phyloP scores from a whole-genome alignment of 2,888 invertebrate species.

The Cheilosia vulpina region DNA sequence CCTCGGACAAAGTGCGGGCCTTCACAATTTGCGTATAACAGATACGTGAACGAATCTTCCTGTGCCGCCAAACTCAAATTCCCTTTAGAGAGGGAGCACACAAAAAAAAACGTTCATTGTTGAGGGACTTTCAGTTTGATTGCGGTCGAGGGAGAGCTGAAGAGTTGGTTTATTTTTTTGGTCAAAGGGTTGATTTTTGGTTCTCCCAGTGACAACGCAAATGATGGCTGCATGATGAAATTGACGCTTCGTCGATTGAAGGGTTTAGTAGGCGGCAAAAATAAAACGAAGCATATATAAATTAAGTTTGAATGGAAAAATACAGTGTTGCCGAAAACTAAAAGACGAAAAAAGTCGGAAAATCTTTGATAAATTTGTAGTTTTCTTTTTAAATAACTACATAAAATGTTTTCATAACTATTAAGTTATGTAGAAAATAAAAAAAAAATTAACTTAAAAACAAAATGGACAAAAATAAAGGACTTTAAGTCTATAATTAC shows the following conservation, averaged over 20 bases:
- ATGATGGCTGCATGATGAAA: not conserved
- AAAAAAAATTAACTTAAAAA: no score
- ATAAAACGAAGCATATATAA: not conserved
- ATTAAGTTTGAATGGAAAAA: not conserved
- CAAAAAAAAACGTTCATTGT: constrained; percentile 26
- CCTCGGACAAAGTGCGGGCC: constrained; percentile 49
- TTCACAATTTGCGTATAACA: constrained; percentile 30
- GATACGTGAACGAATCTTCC: constrained; percentile 37
- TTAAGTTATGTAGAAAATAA: no score
- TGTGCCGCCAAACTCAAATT: constrained; percentile 21
- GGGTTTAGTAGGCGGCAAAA: not conserved
- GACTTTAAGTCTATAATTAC: no score
- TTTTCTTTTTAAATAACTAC: no score
- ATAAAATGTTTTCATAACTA: no score
- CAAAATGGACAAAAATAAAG: no score
- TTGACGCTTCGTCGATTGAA: not conserved
- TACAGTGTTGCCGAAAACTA: no score
- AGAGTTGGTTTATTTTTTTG: not conserved
- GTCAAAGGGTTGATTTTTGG: not conserved
- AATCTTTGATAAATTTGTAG: no score
- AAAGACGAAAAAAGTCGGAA: no score
- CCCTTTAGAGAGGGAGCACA: not conserved
- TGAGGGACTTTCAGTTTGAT: constrained; percentile 45
- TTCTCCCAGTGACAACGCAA: not conserved
- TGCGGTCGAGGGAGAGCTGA: constrained; percentile 31